These are phyloP conservation scores for Thymelicus lineola DNA, from an alignment of 2,888 invertebrate species.

Conservation along the genomic window DNA sequence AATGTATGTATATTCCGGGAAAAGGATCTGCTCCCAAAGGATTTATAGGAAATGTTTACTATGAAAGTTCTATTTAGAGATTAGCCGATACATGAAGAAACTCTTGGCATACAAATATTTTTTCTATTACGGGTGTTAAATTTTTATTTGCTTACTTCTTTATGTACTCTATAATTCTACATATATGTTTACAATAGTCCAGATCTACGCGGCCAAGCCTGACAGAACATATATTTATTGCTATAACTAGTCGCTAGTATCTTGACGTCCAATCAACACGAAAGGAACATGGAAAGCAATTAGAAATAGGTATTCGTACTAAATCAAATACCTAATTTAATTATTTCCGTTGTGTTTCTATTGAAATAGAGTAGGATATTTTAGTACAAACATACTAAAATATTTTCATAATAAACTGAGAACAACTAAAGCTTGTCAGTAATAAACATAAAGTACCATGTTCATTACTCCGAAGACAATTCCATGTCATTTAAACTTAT, in stretches of 20 bases:
- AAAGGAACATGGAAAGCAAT: constrained; percentile 18
- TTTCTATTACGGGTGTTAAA: too few species aligned
- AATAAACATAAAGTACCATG: constrained; percentile 21
- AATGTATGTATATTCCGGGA: too few species aligned
- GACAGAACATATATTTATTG: constrained; percentile 20
- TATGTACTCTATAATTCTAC: background rate
- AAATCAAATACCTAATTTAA: constrained; percentile 10
- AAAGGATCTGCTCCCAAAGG: too few species aligned
- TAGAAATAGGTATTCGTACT: constrained; percentile 26
- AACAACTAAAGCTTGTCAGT: constrained; percentile 12
- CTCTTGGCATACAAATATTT: too few species aligned
- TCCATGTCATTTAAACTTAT: constrained; percentile 23
- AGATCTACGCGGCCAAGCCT: constrained; percentile 3
- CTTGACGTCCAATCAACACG: constrained; percentile 17
- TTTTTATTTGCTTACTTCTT: too few species aligned
- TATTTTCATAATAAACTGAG: constrained; percentile 21
- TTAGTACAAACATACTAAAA: background rate
- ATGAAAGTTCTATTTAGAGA: too few species aligned
- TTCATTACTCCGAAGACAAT: constrained; percentile 21
- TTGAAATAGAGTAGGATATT: constrained; percentile 1
- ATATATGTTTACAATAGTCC: background rate
- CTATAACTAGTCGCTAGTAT: constrained; percentile 2
- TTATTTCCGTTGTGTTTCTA: constrained; percentile 12
- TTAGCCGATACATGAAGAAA: too few species aligned
- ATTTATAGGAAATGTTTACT: too few species aligned